Percentiles rank a stretch among this genome's conserved stretches.
These are phyloP conservation scores for Desmophyllum pertusum DNA, from an alignment of 92 coral and sea anemone genomes.

Conservation along the genomic window DNA sequence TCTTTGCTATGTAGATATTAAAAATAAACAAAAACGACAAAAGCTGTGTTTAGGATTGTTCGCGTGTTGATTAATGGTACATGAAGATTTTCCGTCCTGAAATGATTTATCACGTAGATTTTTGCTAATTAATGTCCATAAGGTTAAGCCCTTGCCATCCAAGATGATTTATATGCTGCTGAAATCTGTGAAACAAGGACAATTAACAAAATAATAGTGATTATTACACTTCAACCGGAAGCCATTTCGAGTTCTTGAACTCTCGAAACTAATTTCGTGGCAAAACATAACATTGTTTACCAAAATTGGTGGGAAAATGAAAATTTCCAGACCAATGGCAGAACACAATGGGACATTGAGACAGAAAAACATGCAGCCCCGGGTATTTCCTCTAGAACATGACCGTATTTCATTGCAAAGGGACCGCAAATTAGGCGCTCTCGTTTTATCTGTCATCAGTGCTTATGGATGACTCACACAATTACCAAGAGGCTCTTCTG, in stretches of 20 bases:
- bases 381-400: slow-evolving; percentile 36
- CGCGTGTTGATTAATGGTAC: background rate
- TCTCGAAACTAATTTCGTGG: slow-evolving; percentile 17
- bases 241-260: slow-evolving; percentile 20
- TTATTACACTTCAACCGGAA: slow-evolving; percentile 31
- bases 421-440: slow-evolving; percentile 35
- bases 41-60: no score
- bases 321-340: slow-evolving; percentile 15
- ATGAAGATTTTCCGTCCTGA: slow-evolving; percentile 11
- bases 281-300: slow-evolving; percentile 3
- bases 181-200: slow-evolving; percentile 26
- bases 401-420: slow-evolving; percentile 41
- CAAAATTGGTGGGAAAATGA: slow-evolving; percentile 14
- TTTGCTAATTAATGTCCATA: background rate
- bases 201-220: slow-evolving; percentile 26
- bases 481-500: slow-evolving; percentile 11
- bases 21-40: background rate
- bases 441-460: slow-evolving; percentile 39
- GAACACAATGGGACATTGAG: slow-evolving; percentile 30
- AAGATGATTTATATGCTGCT: slow-evolving; percentile 44
- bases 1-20: background rate
- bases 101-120: background rate
- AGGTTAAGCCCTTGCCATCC: slow-evolving; percentile 32
- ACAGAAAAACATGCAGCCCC: slow-evolving; percentile 18
- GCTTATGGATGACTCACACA: slow-evolving; percentile 20